A percentile compares a stretch with the other conserved stretches of the same genome.
These are phyloP conservation scores for Catalaphyllia jardinei DNA, from an alignment of 64 coral and sea anemone genomes.

Conservation along the genomic window DNA sequence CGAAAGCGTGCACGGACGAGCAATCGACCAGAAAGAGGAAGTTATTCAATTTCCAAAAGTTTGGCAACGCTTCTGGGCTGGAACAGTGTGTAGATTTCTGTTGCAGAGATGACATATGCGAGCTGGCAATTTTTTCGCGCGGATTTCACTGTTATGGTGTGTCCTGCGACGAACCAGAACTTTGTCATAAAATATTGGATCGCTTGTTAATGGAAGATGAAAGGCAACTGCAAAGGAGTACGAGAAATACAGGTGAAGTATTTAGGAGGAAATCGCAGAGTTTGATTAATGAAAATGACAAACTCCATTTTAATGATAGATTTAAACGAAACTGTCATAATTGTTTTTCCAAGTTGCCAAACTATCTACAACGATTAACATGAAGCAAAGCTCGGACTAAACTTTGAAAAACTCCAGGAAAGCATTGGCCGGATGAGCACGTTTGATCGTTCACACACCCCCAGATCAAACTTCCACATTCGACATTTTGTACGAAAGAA, in stretches of 20 bases:
- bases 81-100: conserved; percentile 55
- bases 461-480: no score
- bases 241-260: conserved; percentile 19
- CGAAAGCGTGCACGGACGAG: neutral
- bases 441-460: no score
- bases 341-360: no score
- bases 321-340: neutral
- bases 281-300: neutral
- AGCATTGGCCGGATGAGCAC: no score
- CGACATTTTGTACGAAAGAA: no score
- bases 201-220: conserved; percentile 36
- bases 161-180: conserved; percentile 30
- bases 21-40: neutral
- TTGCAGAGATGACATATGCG: conserved; percentile 49
- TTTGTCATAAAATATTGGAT: conserved; percentile 57
- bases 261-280: neutral
- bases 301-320: neutral
- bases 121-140: conserved; percentile 41
- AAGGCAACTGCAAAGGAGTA: neutral
- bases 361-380: no score
- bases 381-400: no score
- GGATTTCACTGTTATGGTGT: conserved; percentile 65
- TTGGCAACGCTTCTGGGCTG: conserved; percentile 29
- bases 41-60: conserved; percentile 38
- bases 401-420: no score